phyloP scores from a whole-genome alignment of 2,113 vertebrate species.

The Oreocharis arfaki region DNA sequence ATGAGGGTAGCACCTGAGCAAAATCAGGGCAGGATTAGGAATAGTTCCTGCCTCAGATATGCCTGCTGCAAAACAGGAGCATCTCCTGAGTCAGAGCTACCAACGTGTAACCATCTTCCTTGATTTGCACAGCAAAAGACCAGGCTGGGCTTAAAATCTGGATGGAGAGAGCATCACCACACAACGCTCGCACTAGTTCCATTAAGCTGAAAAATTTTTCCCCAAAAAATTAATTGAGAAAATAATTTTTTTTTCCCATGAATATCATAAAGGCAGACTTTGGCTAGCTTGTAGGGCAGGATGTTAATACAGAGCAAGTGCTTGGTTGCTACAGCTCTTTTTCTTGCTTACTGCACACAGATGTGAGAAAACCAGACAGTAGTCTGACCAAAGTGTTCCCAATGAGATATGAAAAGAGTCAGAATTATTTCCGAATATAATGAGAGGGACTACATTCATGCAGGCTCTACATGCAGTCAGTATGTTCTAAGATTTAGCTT shows the following conservation, averaged over 20 bases:
- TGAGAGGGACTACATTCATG: neutral
- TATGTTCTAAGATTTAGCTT: neutral
- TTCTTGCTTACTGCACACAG: neutral
- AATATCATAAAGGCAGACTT: neutral
- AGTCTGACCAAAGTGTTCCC: neutral
- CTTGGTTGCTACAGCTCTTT: neutral
- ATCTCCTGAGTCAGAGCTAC: neutral
- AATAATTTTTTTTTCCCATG: neutral
- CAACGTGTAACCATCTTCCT: neutral
- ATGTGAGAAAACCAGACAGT: neutral
- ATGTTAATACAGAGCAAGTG: neutral
- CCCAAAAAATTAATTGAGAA: neutral
- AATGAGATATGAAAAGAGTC: neutral
- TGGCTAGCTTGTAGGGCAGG: neutral
- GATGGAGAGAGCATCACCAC: neutral
- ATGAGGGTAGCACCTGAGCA: neutral
- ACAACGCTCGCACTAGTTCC: neutral
- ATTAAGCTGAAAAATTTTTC: neutral
- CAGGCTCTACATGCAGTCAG: neutral
- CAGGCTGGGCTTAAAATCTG: neutral
- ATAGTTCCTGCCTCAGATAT: neutral
- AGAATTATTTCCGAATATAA: neutral
- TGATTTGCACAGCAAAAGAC: neutral
- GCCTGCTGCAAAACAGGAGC: neutral
- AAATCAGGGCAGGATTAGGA: neutral